phyloP scores from a whole-genome alignment of 2,113 vertebrate genomes.

The Nesospiza acunhae region DNA sequence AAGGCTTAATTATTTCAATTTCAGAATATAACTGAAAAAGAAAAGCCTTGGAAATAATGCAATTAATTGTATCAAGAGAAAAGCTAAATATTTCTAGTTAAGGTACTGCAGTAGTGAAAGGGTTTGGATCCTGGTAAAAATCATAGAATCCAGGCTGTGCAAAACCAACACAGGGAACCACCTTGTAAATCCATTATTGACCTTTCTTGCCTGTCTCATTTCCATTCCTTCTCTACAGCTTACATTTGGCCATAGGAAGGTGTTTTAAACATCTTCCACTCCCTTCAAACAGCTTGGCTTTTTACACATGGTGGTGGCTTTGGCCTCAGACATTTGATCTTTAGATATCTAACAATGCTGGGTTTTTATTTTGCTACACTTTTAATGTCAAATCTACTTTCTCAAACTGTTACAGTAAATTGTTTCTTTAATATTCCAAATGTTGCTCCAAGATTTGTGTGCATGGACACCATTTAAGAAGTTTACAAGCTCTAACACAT shows the following conservation, averaged over 20 bases:
- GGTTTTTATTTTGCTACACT: background rate
- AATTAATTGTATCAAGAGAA: background rate
- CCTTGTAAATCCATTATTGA: background rate
- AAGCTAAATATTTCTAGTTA: background rate
- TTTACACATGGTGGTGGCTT: background rate
- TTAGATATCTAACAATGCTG: background rate
- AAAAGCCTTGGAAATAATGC: background rate
- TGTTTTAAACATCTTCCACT: background rate
- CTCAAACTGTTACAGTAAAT: background rate
- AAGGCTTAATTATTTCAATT: background rate
- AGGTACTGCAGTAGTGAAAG: background rate
- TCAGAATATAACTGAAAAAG: background rate
- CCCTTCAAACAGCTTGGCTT: background rate
- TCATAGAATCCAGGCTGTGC: rapidly evolving
- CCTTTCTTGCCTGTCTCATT: background rate
- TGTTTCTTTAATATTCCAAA: background rate
- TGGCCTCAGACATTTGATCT: background rate
- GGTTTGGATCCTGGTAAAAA: background rate
- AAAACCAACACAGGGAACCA: background rate
- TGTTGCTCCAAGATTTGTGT: background rate
- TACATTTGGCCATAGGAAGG: background rate
- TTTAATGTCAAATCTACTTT: background rate
- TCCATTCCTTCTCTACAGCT: background rate
- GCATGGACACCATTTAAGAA: background rate
- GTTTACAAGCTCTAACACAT: background rate